Base-by-base conservation (phyloP, 2,113 vertebrate genomes). In the Gymnocephalus cernua region DNA sequence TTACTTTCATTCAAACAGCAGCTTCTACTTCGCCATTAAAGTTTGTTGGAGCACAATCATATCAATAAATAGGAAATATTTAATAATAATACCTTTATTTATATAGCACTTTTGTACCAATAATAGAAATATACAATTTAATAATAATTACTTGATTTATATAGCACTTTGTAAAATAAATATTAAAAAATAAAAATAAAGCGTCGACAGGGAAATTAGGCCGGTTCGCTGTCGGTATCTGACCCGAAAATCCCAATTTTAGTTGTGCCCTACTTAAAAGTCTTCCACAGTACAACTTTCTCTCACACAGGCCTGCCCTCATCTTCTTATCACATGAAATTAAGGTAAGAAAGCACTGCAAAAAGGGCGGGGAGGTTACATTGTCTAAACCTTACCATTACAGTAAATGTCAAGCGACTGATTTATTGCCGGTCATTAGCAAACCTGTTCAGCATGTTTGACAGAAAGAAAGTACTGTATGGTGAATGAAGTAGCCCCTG, bases 371-470 rank as follows among this genome's bases (percentile, higher is more conserved):
- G 23, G 27, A 56, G 23, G 19, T 25, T 53, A 79, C 44, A 48
- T 57, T 54, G 5, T 51, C 79, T 66, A 51, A 62, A 78, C 18
- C 14, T 47, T 29, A 45, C 53, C 57, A 61, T 41, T 38, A 10
- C 47, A 47, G 38, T 82, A 87, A 84, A 83, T 73, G 77, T 82
- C 68, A 81, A 41, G 27, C 11, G 4, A 47, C 4, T 79, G 74
- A 84, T 86, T 86, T 85, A 89, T 68, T 61, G 48, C 61, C 2
- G 2, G 45, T 21, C 61, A 85, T 65, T 41, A 58, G 18, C 27
- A 45, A 90, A 84, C 84, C 82, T 65, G 72, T 70, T 76, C 8
- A 50, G 56, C 47, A 19, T 69, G 74, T 88, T 76, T 75, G 38
- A 80, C 66, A 65, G 25, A 73, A 51, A 61, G 29, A 13, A 51